Evolutionary conservation across 1,140 invertebrate species (phyloP), one percentile per base, ranked within the genome.

Genomic region (Zaprionus davidi): DNA sequence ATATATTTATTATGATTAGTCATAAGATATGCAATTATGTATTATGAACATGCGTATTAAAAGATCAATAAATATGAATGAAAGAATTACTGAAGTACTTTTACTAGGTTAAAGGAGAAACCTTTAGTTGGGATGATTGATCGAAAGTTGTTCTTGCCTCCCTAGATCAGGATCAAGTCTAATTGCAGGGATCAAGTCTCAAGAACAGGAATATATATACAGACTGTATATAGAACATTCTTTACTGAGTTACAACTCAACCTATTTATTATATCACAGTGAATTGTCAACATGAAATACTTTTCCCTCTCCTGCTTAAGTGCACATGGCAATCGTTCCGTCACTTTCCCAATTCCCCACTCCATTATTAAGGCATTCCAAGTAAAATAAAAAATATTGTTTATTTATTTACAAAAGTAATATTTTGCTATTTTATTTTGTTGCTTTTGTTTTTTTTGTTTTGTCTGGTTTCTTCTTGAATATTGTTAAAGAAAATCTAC

Each of bases 361-460:
- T 28, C 3, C 22, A 44, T 3, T 28, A 17, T 13, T 55, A 41
- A 58, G 20, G 51, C 26, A 34, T 36, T 34, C 26, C 20, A 41
- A 13, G 6, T 58, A 13, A 38, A 83, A 80, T 58, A 76, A 79
- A 82, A 73, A 67, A 64, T 56, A 13, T 51, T 20, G n/a, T 51
- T 17, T 57, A 56, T 90, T 91, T 91, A 91, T 91, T 91, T 91
- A 91, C 90, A 91, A 91, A 91, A 91, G 88, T 91, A 91, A 91
- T 91, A 91, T 91, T 91, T 91, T 91, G 84, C 85, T 90, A 86
- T 91, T 91, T 91, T 91, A 91, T 91, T 88, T 83, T 84, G 73
- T 85, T 84, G 82, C 68, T 78, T 85, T 78, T 64, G 55, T 53
- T 81, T 84, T 41, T 36, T 36, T 36, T 15, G 3, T 62, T 60